Base-by-base conservation (phyloP, 2,888 invertebrate genomes). In the Mylabris sibirica region DNA sequence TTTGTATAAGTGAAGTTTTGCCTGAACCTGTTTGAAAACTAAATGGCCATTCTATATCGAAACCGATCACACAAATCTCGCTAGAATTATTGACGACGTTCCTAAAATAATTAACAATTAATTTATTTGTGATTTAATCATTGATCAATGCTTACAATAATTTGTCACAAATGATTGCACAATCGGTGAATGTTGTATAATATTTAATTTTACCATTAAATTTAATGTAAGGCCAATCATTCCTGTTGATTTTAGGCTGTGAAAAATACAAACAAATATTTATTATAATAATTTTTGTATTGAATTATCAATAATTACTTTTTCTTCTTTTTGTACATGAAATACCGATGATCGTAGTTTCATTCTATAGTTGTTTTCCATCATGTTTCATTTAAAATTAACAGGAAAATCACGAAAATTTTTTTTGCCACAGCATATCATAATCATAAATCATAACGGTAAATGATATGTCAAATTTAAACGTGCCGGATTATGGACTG, bases 21-120 rank as follows among this genome's bases (percentile, higher is more conserved):
- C 88, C 89, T 24, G 88, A 83, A 4, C 89, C 90, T 0, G 87
- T 88, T 82, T 88, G 84, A 76, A 87, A 90, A 66, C 83, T 86
- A 76, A 90, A 90, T 5, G 90, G 90, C 91, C 91, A 91, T 80
- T 91, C 91, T 81, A 90, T 85, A 78, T 91, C 91, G 77, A 91
- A 91, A 4, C 91, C 90, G 70, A 91, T 81, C 4, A 89, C 87
- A 44, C 89, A 82, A 22, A 85, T 73, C 3, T 78, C 78, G 14
- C 72, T 63, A 34, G 69, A 68, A 17, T 79, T 76, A 60, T 84
- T 82, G 30, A 85, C 83, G 69, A 82, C 75, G 67, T 80, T 78
- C 69, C 87, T 87, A 70, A 22, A 78, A 78, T 20, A 53, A 17
- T 57, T 26, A 60, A 60, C 17, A 35, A 59, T 26, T 24, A 34